Percentiles rank a stretch among this genome's conserved stretches.
Conservation (phyloP, 2,797 vertebrate species). For the Sorex maritimensis region DNA sequence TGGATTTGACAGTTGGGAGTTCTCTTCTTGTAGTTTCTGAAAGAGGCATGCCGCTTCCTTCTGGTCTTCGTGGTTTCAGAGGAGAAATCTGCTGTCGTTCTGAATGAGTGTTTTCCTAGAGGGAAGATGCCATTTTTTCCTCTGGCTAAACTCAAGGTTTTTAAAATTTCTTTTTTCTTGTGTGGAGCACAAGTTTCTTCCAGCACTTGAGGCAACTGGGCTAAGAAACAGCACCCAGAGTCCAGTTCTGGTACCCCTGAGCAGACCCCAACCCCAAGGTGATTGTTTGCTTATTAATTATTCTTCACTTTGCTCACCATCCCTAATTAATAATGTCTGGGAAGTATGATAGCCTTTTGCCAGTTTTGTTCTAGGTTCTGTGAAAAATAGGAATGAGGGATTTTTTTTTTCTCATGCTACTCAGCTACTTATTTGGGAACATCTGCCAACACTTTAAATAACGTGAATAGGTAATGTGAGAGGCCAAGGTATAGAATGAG, state of each 20-base stretch:
- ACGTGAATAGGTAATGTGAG: not conserved
- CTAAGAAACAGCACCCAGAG: not conserved
- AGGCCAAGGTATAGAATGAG: not conserved
- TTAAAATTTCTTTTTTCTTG: not conserved
- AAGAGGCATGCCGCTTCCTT: not conserved
- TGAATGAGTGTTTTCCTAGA: not conserved
- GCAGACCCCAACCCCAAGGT: not conserved
- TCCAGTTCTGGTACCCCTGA: not conserved
- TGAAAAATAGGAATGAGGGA: slow-evolving; percentile 23
- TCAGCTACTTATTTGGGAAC: not conserved
- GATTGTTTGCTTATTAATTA: not conserved
- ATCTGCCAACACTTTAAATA: not conserved
- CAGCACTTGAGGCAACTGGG: not conserved
- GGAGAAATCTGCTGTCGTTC: not conserved
- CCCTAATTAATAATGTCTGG: not conserved
- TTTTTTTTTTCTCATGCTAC: not conserved
- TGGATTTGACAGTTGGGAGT: not conserved
- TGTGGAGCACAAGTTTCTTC: not conserved
- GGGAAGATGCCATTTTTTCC: not conserved
- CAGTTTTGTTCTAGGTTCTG: not conserved
- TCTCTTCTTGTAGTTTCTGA: not conserved
- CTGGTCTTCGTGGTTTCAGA: not conserved
- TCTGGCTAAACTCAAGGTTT: not conserved
- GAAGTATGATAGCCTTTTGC: not conserved
- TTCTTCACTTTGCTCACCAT: too few species aligned